Base-by-base conservation (phyloP, 2,888 invertebrate species). In the Neria commutata region DNA sequence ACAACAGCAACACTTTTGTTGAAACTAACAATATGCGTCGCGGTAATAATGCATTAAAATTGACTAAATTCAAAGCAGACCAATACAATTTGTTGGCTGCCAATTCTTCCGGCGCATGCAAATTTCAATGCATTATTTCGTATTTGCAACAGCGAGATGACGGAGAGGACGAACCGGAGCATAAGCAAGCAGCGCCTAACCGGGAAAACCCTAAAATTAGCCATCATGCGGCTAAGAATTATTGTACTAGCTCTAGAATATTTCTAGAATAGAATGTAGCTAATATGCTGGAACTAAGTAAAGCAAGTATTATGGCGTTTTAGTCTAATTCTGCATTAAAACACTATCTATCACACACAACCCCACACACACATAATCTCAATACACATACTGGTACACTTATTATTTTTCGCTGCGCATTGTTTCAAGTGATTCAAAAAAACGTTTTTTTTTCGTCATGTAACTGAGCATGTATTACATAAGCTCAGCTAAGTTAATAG, bases 191-290 rank as follows among this genome's bases (percentile, higher is more conserved):
- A 11, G 11, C 6, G 29, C 29, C 6, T 11, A 29, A 29, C 11
- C 29, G 29, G 29, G 29, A 29, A 6, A 6, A 11, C 29, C 29
- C 29, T 11, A 14, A 40, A 26, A 51, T 42, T 33, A 24, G 34
- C 25, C 29, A 24, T 14, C 21, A 40, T 24, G 65, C 54, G 60
- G 60, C 54, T 65, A 49, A 55, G 3, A 65, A 60, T 63, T 23
- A 47, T 61, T 66, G 50, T 54, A 68, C 68, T 68, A 68, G 76
- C 75, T 77, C 75, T 81, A 78, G 80, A 78, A 80, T 81, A 81
- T 79, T 80, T 81, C 72, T 79, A 81, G 79, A 81, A 80, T 81
- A 81, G 80, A 80, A 73, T 81, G 80, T 80, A 80, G 81, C 77
- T 75, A 70, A 74, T 77, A 78, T 80, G 81, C 80, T 80, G 81